Evolutionary conservation across 2,888 invertebrate genomes (phyloP), one percentile per base, ranked within the genome.

Genomic region (Eupeodes luniger): DNA sequence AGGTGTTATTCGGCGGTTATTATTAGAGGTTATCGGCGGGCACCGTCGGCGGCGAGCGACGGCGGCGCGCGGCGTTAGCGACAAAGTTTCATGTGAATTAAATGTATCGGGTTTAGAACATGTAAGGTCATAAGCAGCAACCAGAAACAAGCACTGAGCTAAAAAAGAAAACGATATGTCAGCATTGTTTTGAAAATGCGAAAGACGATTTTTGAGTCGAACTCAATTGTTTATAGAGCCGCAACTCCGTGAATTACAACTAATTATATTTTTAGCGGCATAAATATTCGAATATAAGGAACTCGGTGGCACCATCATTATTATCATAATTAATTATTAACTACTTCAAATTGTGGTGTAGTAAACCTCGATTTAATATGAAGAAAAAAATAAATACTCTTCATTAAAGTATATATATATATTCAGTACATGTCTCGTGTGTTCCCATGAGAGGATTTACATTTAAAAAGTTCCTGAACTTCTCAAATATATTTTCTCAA

Each of bases 21-120:
- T 67, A 80, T 55, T 69, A 75, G 55, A 80, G 84, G 85, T 76
- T 59, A 4, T 59, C 19, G 19, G 12, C 11, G 4, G 11, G 40
- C 9, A 40, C 5, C 9, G 40, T 40, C 40, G 40, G 0, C 5
- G 40, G 40, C 40, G 5, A 4, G 0, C 40, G 40, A 5, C 40
- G 40, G 40, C 6, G 40, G 40, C 40, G 40, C 5, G 27, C 14
- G 14, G 57, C 14, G 34, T 34, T 59, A n/a, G 40, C 40, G 40
- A 40, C 34, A 0, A n/a, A 59, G 14, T 36, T 59, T 9, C 59
- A 59, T 62, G 62, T 19, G 0, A 62, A 44, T 62, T 62, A 62
- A 62, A 62, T 62, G 62, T 62, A 62, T 62, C 62, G 5, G 40
- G 40, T 62, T 16, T 16, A 62, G 4, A 40, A 62, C 11, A 62